phyloP scores from a whole-genome alignment of 2,113 vertebrate species.

The Egretta garzetta region DNA sequence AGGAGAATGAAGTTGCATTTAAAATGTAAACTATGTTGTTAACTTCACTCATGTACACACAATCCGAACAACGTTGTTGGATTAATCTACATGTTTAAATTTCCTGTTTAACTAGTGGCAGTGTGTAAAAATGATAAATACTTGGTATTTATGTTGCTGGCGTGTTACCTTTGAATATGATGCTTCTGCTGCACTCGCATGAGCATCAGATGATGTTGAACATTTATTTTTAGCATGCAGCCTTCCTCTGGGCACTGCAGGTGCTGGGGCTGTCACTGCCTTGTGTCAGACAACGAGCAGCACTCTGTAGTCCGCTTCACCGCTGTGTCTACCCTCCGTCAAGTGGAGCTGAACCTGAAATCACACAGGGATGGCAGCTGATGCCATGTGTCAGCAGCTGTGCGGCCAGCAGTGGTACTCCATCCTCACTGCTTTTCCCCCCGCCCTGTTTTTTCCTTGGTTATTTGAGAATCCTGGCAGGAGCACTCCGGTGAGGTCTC shows the following conservation, averaged over 20 bases:
- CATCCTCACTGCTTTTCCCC: fast-evolving
- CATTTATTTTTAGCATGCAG: not conserved
- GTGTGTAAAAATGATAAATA: not conserved
- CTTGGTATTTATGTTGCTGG: not conserved
- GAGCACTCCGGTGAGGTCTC: not conserved
- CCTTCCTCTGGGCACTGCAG: not conserved
- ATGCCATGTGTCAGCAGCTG: not conserved
- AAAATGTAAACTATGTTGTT: not conserved
- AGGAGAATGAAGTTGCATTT: not conserved
- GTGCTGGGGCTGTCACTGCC: not conserved
- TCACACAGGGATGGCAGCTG: fast-evolving
- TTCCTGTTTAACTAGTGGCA: not conserved
- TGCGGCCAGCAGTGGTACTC: not conserved
- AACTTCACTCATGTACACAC: not conserved
- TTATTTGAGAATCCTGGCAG: not conserved
- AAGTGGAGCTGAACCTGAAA: not conserved
- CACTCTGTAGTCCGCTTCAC: not conserved
- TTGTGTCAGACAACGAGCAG: not conserved
- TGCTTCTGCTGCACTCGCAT: fast-evolving
- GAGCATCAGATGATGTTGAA: not conserved
- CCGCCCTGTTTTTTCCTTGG: too few species aligned
- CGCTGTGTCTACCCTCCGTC: fast-evolving
- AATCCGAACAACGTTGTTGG: fast-evolving
- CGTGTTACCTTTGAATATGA: not conserved
- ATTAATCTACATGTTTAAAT: not conserved